Evolutionary conservation across 2,113 vertebrate species (phyloP).

Genomic region (Sturnira hondurensis): DNA sequence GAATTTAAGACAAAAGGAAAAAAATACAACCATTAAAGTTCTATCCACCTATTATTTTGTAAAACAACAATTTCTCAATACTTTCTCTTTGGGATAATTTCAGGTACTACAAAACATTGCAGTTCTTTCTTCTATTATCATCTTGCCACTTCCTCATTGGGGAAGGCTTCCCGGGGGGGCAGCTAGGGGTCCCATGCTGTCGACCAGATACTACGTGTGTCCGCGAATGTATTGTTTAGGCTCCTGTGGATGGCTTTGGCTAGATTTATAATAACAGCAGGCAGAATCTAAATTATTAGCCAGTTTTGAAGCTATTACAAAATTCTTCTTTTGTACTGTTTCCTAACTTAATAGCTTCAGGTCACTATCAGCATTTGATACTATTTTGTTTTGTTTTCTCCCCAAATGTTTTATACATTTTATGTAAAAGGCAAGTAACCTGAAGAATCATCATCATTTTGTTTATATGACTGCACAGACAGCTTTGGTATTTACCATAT

Average conservation of each 20-base stretch:
- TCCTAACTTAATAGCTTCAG: neutral
- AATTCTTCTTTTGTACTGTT: constrained; percentile 8
- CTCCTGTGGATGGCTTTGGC: neutral
- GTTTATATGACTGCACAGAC: neutral
- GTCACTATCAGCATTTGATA: neutral
- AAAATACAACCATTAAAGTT: neutral
- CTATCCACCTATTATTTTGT: neutral
- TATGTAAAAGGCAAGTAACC: neutral
- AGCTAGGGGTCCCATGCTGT: neutral
- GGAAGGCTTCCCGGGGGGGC: neutral
- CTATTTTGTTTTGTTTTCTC: neutral
- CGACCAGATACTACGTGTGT: neutral
- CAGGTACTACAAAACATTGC: neutral
- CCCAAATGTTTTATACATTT: neutral
- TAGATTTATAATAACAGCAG: neutral
- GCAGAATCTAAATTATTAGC: constrained; percentile 24
- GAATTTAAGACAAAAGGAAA: constrained; percentile 4
- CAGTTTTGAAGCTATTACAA: neutral
- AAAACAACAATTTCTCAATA: neutral
- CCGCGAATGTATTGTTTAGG: neutral
- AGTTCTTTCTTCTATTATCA: neutral
- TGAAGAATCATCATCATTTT: neutral
- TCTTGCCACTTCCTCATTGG: neutral
- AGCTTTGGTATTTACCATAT: neutral
- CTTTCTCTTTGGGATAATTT: neutral